Percentiles rank a stretch among this genome's conserved stretches.
These are phyloP conservation scores for Eufriesea mexicana DNA, from an alignment of 1,140 invertebrate genomes.

Conservation along the genomic window DNA sequence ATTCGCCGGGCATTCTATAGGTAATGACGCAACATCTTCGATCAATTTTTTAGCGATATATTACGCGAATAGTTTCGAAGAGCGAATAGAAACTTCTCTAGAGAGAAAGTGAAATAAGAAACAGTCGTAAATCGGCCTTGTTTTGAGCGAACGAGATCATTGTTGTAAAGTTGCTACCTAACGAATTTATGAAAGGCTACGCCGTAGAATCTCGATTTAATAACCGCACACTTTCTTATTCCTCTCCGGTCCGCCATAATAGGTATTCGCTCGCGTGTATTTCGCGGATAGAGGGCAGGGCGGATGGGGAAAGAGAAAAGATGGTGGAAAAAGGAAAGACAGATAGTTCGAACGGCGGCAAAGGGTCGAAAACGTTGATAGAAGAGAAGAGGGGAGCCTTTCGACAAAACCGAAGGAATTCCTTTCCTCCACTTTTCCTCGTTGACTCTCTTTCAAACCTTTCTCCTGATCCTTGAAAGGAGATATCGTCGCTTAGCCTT, in stretches of 20 bases:
- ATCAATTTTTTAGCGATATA: too few relatives aligned
- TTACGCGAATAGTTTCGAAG: not conserved
- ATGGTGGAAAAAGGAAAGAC: not conserved
- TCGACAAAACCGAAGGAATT: conserved; percentile 51
- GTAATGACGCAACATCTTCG: not conserved
- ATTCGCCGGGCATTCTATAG: not conserved
- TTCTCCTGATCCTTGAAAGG: conserved; percentile 45
- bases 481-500: conserved; percentile 56
- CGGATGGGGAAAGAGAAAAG: not conserved
- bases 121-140: conserved; percentile 30
- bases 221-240: conserved; percentile 33
- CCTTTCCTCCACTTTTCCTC: conserved; percentile 38
- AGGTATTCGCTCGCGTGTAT: conserved; percentile 34
- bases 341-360: not conserved
- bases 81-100: not conserved
- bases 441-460: conserved; percentile 18
- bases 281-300: not conserved
- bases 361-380: not conserved
- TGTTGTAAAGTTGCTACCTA: conserved; percentile 59
- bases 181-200: conserved; percentile 64
- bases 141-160: conserved; percentile 52
- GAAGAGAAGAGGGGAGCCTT: conserved; percentile 27
- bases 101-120: not conserved
- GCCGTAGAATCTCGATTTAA: conserved; percentile 58
- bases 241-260: conserved; percentile 20